A percentile compares a stretch with the other conserved stretches of the same genome.
phyloP scores from a whole-genome alignment of 1,140 invertebrate genomes.

The Bombus superbus region DNA sequence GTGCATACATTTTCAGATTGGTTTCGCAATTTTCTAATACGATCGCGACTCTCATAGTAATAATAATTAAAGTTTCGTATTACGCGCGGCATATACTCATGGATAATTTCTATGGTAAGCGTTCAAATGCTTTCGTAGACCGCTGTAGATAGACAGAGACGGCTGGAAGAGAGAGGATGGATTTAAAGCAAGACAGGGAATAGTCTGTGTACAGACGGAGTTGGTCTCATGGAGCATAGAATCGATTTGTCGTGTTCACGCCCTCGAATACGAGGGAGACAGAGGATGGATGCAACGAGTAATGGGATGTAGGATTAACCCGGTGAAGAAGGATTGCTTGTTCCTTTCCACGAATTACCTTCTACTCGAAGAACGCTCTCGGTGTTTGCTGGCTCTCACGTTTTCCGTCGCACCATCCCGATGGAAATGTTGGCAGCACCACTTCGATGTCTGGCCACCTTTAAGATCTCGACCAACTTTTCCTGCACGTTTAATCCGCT shows the following conservation, averaged over 20 bases:
- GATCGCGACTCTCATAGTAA: too few relatives aligned
- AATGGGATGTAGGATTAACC: slow-evolving; percentile 44
- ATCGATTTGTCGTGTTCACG: slow-evolving; percentile 52
- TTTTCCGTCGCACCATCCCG: not conserved
- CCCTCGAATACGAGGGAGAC: slow-evolving; percentile 14
- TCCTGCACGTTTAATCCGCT: not conserved
- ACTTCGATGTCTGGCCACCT: not conserved
- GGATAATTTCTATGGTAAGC: too few relatives aligned
- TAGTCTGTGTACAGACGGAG: slow-evolving; percentile 14
- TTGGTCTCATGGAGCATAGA: slow-evolving; percentile 10
- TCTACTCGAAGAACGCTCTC: not conserved
- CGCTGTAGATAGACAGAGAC: not conserved
- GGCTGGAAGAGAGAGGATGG: not conserved
- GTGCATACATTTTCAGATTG: too few relatives aligned
- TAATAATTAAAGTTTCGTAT: too few relatives aligned
- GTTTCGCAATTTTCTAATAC: too few relatives aligned
- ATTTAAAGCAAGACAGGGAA: not conserved
- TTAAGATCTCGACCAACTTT: slow-evolving; percentile 7
- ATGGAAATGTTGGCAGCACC: slow-evolving; percentile 1
- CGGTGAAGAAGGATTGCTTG: slow-evolving; percentile 19
- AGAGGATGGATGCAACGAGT: slow-evolving; percentile 23
- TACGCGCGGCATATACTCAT: too few relatives aligned
- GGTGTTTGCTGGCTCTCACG: not conserved
- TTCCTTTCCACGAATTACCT: slow-evolving; percentile 16
- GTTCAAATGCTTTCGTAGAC: not conserved